Conservation (phyloP, 2,113 vertebrate genomes). For the Nestor notabilis region DNA sequence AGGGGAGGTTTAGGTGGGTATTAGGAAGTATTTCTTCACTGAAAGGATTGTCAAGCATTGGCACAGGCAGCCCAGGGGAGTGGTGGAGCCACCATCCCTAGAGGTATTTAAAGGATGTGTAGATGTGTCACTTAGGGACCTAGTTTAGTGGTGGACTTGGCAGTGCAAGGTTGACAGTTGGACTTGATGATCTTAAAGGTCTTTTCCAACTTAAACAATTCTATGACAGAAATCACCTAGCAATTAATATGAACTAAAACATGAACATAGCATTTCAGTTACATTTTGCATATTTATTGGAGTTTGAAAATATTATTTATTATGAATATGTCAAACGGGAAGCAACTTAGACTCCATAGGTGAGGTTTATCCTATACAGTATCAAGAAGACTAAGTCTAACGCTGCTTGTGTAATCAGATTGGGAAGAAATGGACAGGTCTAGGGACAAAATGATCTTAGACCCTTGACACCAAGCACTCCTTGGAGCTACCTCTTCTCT, state of each 20-base stretch:
- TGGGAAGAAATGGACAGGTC: background rate
- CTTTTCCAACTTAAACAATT: background rate
- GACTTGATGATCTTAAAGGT: background rate
- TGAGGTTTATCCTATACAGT: background rate
- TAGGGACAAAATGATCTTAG: background rate
- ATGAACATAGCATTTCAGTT: background rate
- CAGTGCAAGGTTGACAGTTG: background rate
- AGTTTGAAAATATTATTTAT: background rate
- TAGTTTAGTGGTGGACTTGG: background rate
- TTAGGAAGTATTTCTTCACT: background rate
- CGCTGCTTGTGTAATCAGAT: background rate
- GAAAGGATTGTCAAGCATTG: background rate
- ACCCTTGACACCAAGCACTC: background rate
- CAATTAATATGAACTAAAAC: background rate
- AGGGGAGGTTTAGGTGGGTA: background rate
- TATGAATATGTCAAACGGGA: background rate
- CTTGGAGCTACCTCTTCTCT: background rate
- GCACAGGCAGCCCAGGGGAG: background rate
- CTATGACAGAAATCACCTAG: background rate
- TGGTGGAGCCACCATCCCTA: accelerated
- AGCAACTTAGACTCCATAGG: background rate
- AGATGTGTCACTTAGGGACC: background rate
- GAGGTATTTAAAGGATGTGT: accelerated
- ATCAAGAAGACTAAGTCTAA: background rate
- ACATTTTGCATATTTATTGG: background rate